phyloP scores from a whole-genome alignment of 2,113 vertebrate genomes.

The Hypocryptadius cinnamomeus region DNA sequence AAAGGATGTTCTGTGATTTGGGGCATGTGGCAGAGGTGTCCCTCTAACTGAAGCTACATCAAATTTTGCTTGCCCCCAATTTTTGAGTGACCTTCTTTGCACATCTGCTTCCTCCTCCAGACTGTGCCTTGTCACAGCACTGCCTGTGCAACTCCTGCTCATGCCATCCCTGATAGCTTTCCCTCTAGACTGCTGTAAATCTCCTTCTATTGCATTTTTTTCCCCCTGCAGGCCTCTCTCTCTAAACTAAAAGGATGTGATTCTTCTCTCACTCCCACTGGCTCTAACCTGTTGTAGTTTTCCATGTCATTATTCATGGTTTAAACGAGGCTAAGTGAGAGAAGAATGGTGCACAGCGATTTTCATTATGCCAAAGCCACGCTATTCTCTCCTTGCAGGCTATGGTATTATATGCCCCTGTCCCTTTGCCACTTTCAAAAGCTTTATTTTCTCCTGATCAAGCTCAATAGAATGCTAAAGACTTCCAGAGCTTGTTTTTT shows the following conservation, averaged over 20 bases:
- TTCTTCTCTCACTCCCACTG: constrained; percentile 9
- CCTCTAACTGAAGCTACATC: background rate
- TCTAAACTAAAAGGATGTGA: constrained; percentile 23
- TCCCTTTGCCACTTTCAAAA: constrained; percentile 25
- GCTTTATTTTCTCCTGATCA: background rate
- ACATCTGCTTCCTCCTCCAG: background rate
- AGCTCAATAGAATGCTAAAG: background rate
- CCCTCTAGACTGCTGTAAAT: background rate
- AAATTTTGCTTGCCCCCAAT: background rate
- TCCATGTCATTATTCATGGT: constrained; percentile 19
- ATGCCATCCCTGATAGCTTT: background rate
- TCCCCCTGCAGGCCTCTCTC: background rate
- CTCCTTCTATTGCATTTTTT: background rate
- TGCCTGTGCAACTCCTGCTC: background rate
- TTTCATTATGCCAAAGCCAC: constrained; percentile 4
- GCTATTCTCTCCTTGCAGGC: background rate
- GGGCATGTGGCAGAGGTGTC: background rate
- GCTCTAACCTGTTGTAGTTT: constrained; percentile 36
- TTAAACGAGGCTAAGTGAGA: constrained; percentile 5
- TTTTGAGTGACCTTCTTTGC: background rate
- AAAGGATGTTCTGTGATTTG: background rate
- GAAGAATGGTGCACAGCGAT: background rate
- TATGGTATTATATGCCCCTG: background rate
- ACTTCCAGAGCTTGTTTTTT: constrained; percentile 26
- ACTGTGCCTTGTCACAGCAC: background rate